A percentile compares a stretch with the other conserved stretches of the same genome.
Conservation (phyloP, 2,797 vertebrate genomes). For the Pempheris klunzingeri region DNA sequence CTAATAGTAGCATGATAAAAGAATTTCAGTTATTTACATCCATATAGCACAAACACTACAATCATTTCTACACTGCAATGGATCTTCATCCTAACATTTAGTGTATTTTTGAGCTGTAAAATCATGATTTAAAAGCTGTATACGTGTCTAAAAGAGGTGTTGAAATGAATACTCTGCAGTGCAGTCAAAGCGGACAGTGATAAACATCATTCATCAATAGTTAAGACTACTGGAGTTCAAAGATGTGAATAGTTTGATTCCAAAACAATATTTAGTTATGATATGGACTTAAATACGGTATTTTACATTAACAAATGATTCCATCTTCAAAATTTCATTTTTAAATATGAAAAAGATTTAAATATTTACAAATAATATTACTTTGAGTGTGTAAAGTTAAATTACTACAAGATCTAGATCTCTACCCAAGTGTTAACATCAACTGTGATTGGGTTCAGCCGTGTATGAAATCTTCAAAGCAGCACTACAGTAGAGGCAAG, state of each 20-base stretch:
- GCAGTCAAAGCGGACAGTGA: conserved; percentile 12
- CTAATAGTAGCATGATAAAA: conserved; percentile 26
- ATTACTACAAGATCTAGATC: conserved; percentile 51
- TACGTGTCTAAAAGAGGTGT: not conserved
- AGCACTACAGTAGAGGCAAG: conserved; percentile 38
- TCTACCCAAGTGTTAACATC: conserved; percentile 28
- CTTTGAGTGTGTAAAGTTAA: conserved; percentile 57
- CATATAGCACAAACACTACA: conserved; percentile 27
- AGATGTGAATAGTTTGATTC: conserved; percentile 31
- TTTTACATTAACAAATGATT: conserved; percentile 60
- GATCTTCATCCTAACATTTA: conserved; percentile 38
- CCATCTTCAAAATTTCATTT: conserved; percentile 34
- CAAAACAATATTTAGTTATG: conserved; percentile 51
- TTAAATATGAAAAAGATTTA: conserved; percentile 73
- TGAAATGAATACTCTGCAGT: conserved; percentile 31
- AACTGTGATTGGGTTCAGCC: conserved; percentile 17
- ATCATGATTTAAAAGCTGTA: not conserved
- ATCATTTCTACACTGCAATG: conserved; percentile 30
- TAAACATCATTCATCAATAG: conserved; percentile 17
- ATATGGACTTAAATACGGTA: conserved; percentile 71
- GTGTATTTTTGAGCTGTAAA: not conserved
- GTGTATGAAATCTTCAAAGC: conserved; percentile 35
- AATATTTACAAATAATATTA: conserved; percentile 79
- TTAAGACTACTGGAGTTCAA: conserved; percentile 22
- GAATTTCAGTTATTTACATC: conserved; percentile 23